These are phyloP conservation scores for Hylia prasina DNA, from an alignment of 2,113 vertebrate genomes.

Conservation along the genomic window DNA sequence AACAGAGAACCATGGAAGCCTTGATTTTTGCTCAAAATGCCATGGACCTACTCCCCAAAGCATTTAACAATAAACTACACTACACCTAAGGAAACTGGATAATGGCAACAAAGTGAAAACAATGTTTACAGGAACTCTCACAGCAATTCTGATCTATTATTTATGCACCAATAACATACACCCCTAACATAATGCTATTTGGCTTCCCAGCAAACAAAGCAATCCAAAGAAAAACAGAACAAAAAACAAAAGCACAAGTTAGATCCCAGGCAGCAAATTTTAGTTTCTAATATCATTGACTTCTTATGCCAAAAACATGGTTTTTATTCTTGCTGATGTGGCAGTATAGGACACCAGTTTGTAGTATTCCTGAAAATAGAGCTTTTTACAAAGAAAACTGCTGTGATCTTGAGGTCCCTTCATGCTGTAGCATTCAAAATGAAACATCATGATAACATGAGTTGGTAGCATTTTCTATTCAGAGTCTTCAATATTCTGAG, in stretches of 20 bases:
- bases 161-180: background rate
- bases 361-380: background rate
- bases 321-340: background rate
- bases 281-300: background rate
- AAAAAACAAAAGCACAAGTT: rapidly evolving
- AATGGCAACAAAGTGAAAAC: background rate
- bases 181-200: background rate
- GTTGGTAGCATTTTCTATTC: background rate
- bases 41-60: background rate
- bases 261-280: background rate
- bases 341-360: background rate
- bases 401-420: background rate
- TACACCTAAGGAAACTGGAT: background rate
- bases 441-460: background rate
- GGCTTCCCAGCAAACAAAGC: background rate
- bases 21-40: background rate
- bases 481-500: background rate
- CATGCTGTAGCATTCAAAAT: background rate
- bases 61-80: background rate
- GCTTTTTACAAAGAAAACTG: background rate
- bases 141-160: background rate
- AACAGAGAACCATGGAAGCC: background rate
- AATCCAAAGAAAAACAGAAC: background rate
- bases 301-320: background rate
- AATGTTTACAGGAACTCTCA: background rate